Percentiles rank a stretch among this genome's conserved stretches.
These are phyloP conservation scores for Typhlomys cinereus DNA, from an alignment of 2,113 vertebrate species.

Conservation along the genomic window DNA sequence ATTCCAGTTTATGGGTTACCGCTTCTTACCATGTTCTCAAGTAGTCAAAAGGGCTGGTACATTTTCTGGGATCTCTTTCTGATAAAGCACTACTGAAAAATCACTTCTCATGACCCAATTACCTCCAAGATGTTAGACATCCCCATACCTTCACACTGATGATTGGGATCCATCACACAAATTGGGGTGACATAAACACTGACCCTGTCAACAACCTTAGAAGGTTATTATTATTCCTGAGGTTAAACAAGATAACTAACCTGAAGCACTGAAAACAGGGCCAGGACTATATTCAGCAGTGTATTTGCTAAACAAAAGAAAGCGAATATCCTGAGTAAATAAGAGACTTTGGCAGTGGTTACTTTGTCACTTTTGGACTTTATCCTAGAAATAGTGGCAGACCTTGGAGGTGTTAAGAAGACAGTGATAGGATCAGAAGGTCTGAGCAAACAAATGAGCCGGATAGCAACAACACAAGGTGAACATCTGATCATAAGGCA, in stretches of 20 bases:
- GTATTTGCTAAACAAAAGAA: conserved; percentile 9
- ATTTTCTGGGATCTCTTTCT: not conserved
- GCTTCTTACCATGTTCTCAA: not conserved
- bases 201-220: not conserved
- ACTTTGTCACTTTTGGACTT: conserved; percentile 33
- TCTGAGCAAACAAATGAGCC: conserved; percentile 5
- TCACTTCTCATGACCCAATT: not conserved
- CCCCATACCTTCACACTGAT: not conserved
- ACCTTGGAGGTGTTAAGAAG: conserved; percentile 21
- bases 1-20: not conserved
- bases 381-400: conserved; percentile 29
- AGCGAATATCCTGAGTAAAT: not conserved
- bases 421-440: conserved; percentile 6
- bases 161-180: not conserved
- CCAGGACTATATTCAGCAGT: not conserved
- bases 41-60: not conserved
- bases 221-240: not conserved
- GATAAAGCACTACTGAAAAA: not conserved
- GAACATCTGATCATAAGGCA: not conserved
- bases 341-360: not conserved
- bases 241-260: not conserved
- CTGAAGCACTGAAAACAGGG: not conserved
- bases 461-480: not conserved
- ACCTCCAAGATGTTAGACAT: not conserved
- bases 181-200: not conserved